Conservation (phyloP, 2,888 invertebrate genomes). For the Steromphala cineraria region DNA sequence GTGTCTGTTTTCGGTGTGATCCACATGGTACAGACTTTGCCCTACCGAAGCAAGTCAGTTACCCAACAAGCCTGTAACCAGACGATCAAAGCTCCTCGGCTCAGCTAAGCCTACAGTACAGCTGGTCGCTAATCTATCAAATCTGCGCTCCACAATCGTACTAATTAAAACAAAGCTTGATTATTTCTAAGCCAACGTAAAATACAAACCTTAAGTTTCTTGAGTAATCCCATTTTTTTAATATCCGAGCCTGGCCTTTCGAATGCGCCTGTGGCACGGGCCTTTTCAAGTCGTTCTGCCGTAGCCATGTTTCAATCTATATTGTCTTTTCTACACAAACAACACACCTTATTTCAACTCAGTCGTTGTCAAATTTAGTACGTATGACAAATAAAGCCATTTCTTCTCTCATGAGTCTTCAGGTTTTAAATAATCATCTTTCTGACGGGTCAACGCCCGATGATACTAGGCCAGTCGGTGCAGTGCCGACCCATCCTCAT, state of each 20-base stretch:
- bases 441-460: constrained; percentile 17
- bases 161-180: too few species aligned
- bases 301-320: not conserved
- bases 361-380: constrained; percentile 19
- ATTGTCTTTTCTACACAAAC: not conserved
- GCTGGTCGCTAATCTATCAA: too few species aligned
- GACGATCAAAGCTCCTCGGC: too few species aligned
- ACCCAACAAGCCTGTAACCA: too few species aligned
- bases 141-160: too few species aligned
- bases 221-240: constrained; percentile 60
- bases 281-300: not conserved
- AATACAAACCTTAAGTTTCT: constrained; percentile 60
- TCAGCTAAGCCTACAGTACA: too few species aligned
- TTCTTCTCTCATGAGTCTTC: not conserved
- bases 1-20: too few species aligned
- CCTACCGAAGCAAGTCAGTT: too few species aligned
- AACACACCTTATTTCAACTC: not conserved
- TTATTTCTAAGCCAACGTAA: not conserved
- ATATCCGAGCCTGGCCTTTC: constrained; percentile 63
- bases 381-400: constrained; percentile 1
- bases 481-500: not conserved
- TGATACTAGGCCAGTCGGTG: not conserved
- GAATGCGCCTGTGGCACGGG: constrained; percentile 23
- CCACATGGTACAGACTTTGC: too few species aligned
- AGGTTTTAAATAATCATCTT: not conserved